A percentile compares a stretch with the other conserved stretches of the same genome.
Conservation (phyloP, 2,113 vertebrate genomes). For the Hirundichthys speculiger region DNA sequence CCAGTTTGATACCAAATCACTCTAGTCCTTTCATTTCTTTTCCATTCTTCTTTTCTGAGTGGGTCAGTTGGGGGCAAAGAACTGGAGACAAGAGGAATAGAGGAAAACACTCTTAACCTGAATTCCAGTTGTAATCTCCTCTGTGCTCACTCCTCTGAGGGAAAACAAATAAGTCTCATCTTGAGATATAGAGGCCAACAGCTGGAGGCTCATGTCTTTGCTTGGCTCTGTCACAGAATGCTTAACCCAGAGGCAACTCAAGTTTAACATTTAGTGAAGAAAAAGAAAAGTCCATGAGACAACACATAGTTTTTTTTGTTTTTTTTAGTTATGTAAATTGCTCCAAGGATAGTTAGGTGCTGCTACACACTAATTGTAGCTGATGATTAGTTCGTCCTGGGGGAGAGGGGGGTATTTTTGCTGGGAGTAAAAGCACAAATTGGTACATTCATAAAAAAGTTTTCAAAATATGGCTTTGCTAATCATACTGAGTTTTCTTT, state of each 20-base stretch:
- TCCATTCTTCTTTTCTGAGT: conserved; percentile 26
- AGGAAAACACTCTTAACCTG: conserved; percentile 39
- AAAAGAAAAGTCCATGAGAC: background rate
- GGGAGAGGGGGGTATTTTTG: too few relatives aligned
- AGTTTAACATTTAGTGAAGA: conserved; percentile 1
- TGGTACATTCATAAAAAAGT: too few relatives aligned
- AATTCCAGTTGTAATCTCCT: conserved; percentile 57
- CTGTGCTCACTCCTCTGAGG: conserved; percentile 30
- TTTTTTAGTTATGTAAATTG: background rate
- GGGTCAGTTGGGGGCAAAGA: conserved; percentile 46
- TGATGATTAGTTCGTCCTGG: too few relatives aligned
- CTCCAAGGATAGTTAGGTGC: background rate
- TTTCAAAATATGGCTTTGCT: too few relatives aligned
- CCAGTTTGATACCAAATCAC: conserved; percentile 17
- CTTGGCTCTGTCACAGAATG: conserved; percentile 11
- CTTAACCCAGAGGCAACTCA: conserved; percentile 17
- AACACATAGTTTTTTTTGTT: background rate
- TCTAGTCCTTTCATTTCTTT: conserved; percentile 7
- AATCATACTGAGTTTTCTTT: too few relatives aligned
- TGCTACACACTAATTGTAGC: too few relatives aligned
- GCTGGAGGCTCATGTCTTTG: conserved; percentile 49
- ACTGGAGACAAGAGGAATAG: conserved; percentile 38
- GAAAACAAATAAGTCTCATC: conserved; percentile 58
- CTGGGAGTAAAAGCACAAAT: too few relatives aligned
- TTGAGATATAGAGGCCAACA: conserved; percentile 42